Evolutionary conservation across 2,113 vertebrate genomes (phyloP), one percentile per base, ranked within the genome.

Genomic region (Carettochelys insculpta): DNA sequence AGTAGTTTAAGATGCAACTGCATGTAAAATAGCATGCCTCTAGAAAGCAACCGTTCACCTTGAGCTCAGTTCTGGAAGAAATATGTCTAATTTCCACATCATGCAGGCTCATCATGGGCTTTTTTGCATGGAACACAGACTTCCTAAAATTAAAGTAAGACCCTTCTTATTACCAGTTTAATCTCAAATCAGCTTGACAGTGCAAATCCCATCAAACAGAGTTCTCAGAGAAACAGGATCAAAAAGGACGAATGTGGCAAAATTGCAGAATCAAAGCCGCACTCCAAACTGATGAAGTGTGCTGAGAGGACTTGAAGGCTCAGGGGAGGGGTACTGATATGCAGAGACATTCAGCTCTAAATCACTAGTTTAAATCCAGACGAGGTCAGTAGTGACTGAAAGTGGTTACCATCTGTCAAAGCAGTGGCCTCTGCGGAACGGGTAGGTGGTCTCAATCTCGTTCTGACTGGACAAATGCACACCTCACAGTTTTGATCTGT

Each of bases 111-210:
- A 34, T n/a, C 58, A 38, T 20, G 61, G 61, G 34, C 34, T 22
- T 68, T 68, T 0, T 5, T 25, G 43, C 0, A 0, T 0, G 0
- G 11, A 77, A 45, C 13, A 34, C n/a, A 68, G n/a, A 52, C 9
- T 65, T 83, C 48, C 2, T 27, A 81, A 51, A 78, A 47, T 4
- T 8, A 7, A 12, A 86, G 16, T 0, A 13, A 50, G 5, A 29
- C 54, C 41, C 58, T 83, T 82, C 5, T 86, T 85, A 71, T 38
- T 85, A 93, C 83, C 24, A 77, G 12, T 54, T 81, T 31, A 5
- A 61, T 43, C 83, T 56, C 61, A 50, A 41, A 80, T 3, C 61
- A 82, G 86, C 41, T 1, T 25, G 73, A 48, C 76, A 77, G 79
- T 25, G 19, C 61, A 68, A 68, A 68, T 68, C 34, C 61, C 7